Evolutionary conservation across 1,140 invertebrate genomes (phyloP), one percentile per base, ranked within the genome.

Genomic region (Harpegnathos saltator): DNA sequence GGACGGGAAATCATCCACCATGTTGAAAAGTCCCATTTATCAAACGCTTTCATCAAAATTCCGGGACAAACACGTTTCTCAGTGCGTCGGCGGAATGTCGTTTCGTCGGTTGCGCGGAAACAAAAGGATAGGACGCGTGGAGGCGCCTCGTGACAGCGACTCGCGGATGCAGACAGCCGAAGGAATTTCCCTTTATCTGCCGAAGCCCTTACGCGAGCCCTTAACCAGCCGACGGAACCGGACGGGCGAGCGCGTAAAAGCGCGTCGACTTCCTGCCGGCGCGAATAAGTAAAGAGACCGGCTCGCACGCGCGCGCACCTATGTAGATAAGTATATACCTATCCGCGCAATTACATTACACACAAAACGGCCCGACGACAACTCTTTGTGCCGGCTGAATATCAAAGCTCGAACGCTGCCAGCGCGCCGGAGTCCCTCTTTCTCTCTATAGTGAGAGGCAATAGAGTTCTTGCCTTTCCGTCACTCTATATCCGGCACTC

Each of bases 391-490:
- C 68, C 73, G 61, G 24, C 44, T 87, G 83, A 65, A 85, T 88
- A 88, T 88, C 86, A 88, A 88, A 88, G 86, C 82, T 72, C 86
- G 68, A 84, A 85, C 38, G 26, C 54, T 69, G 56, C 56, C 52
- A 12, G 24, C 38, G 9, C 38, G 9, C 52, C 52, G 9, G 22
- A n/a, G n/a, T 17, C 11, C 59, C 9, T 52, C 62, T 33, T 7
- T 15, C 38, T 50, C 50, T 52, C 63, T 58, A 75, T 72, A 50
- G 62, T 54, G 19, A 66, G 65, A 66, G 59, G 74, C 86, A 87
- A 88, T 87, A 87, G 86, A 88, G 85, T 85, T 80, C 71, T 87
- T 44, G 58, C 71, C 75, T 88, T 88, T 85, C 85, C 82, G 85
- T 78, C 85, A 88, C 82, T 88, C 82, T 82, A 88, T 87, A 85